phyloP scores from a whole-genome alignment of 1,140 invertebrate genomes.

The Nasonia giraulti region DNA sequence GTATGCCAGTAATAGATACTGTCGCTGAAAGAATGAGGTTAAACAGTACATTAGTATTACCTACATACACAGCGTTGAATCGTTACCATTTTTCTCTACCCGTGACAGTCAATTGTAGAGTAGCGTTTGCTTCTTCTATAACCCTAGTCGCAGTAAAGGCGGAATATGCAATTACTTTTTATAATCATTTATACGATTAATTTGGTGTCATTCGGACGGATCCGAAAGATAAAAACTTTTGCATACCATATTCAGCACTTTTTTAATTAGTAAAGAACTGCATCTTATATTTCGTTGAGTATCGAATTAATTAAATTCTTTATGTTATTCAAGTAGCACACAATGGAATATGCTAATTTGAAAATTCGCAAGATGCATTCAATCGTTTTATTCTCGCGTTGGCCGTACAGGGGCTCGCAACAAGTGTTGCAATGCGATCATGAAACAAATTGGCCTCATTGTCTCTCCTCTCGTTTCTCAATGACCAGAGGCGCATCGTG shows the following conservation, averaged over 20 bases:
- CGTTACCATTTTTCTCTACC: conserved; percentile 11
- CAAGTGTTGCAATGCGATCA: conserved; percentile 43
- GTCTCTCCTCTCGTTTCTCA: conserved; percentile 31
- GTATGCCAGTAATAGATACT: not conserved
- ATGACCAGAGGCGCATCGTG: not conserved
- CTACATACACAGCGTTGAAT: not conserved
- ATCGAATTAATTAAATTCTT: not conserved
- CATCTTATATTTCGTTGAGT: too few species aligned
- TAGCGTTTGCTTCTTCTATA: not conserved
- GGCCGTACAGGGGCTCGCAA: not conserved
- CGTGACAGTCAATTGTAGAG: not conserved
- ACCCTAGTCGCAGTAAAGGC: not conserved
- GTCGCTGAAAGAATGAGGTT: not conserved
- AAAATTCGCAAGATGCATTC: not conserved
- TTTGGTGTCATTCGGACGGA: too few species aligned
- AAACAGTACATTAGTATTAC: conserved; percentile 28
- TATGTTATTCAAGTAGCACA: not conserved
- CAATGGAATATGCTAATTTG: not conserved
- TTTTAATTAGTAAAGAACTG: too few species aligned
- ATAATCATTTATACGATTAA: too few species aligned
- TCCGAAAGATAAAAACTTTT: too few species aligned
- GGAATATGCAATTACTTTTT: not conserved
- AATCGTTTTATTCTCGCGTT: not conserved
- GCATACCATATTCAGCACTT: too few species aligned
- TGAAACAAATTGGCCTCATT: conserved; percentile 48